Evolutionary conservation across 1,140 invertebrate genomes (phyloP).

Genomic region (Drosophila nigromelanica): DNA sequence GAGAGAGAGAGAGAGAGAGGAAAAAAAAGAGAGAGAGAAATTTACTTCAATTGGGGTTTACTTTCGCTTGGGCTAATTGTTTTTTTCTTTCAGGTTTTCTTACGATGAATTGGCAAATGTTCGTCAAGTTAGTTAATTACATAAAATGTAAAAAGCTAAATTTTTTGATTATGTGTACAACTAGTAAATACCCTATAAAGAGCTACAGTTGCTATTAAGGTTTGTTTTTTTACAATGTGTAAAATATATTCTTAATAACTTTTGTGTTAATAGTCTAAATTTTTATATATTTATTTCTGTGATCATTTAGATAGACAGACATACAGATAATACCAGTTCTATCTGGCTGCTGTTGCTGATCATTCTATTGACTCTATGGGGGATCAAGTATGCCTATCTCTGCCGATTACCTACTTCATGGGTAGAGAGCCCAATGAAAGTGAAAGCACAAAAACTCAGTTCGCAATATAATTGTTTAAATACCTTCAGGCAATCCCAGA

Average conservation of each 20-base stretch:
- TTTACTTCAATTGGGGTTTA: not conserved
- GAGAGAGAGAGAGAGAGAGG: not conserved
- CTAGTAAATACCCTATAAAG: not conserved
- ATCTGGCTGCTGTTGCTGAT: no score
- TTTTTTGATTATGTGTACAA: not conserved
- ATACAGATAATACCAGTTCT: no score
- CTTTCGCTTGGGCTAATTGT: conserved; percentile 5
- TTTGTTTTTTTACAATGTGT: no score
- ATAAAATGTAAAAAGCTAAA: not conserved
- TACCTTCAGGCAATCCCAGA: conserved; percentile 22
- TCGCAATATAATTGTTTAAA: not conserved
- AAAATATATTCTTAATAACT: no score
- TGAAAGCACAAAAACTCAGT: conserved; percentile 13
- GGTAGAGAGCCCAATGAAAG: not conserved
- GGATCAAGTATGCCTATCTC: no score
- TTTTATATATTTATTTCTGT: no score
- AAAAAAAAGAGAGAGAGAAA: no score
- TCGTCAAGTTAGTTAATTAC: not conserved
- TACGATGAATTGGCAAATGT: not conserved
- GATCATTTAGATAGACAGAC: no score
- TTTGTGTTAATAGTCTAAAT: no score
- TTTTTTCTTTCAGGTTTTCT: not conserved
- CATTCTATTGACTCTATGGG: no score
- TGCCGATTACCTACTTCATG: no score
- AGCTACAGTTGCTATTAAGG: not conserved